These are phyloP conservation scores for Drosophila greeni DNA, from an alignment of 2,888 invertebrate species.

Conservation along the genomic window DNA sequence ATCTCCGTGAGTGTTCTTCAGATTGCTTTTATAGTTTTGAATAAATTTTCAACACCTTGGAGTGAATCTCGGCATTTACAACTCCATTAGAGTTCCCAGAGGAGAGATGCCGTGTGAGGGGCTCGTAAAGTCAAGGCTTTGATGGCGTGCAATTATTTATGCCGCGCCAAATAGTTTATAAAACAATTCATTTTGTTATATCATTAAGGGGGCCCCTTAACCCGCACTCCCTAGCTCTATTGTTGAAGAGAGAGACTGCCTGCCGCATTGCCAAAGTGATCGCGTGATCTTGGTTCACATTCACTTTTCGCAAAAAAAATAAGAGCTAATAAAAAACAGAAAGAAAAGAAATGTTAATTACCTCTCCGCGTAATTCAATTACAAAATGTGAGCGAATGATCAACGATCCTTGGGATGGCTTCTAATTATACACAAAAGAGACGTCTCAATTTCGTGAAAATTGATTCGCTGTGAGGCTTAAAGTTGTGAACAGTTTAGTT, in stretches of 20 bases:
- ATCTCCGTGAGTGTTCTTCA: conserved; percentile 13
- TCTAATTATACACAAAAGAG: conserved; percentile 29
- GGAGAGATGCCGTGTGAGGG: conserved; percentile 24
- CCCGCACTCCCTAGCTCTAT: background rate
- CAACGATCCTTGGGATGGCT: conserved; percentile 32
- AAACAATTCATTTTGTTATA: conserved; percentile 68
- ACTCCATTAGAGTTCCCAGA: conserved; percentile 23
- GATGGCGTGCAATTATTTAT: conserved; percentile 55
- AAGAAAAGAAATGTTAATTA: conserved; percentile 49
- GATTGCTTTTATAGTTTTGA: conserved; percentile 14
- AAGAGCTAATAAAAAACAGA: background rate
- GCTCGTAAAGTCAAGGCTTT: conserved; percentile 24
- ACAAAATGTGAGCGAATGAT: conserved; percentile 55
- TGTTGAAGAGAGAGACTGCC: background rate
- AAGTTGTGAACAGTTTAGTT: conserved; percentile 1
- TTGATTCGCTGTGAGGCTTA: background rate
- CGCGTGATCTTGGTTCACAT: conserved; percentile 53
- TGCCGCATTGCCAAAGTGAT: conserved; percentile 47
- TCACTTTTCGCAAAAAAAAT: conserved; percentile 31
- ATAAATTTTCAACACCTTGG: conserved; percentile 42
- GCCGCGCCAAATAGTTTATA: conserved; percentile 64
- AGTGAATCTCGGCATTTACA: conserved; percentile 30
- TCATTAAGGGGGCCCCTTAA: conserved; percentile 48
- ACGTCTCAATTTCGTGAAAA: conserved; percentile 1
- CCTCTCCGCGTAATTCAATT: conserved; percentile 61